A percentile compares a stretch with the other conserved stretches of the same genome.
These are phyloP conservation scores for Dicentrarchus labrax DNA, from an alignment of 2,113 vertebrate species.

Conservation along the genomic window DNA sequence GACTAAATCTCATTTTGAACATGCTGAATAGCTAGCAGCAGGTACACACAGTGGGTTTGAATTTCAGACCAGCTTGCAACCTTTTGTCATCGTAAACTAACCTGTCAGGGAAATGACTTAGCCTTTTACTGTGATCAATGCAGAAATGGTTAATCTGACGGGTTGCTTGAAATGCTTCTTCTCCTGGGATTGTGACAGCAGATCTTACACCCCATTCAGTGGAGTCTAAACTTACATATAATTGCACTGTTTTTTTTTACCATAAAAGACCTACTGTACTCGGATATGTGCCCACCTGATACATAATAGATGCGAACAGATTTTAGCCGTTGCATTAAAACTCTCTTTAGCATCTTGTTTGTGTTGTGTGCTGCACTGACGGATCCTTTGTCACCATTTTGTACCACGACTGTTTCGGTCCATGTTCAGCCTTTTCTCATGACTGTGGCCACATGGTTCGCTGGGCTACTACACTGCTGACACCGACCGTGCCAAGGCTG, in stretches of 20 bases:
- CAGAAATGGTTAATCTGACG: constrained; percentile 12
- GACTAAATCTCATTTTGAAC: constrained; percentile 26
- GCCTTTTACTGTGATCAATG: constrained; percentile 18
- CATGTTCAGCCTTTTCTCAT: neutral
- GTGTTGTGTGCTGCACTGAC: neutral
- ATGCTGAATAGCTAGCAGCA: constrained; percentile 3
- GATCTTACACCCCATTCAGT: constrained; percentile 4
- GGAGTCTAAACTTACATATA: neutral
- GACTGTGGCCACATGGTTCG: neutral
- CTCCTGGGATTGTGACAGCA: neutral
- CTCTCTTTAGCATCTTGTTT: neutral
- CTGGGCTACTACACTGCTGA: neutral
- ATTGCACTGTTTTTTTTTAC: neutral
- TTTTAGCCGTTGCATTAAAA: neutral
- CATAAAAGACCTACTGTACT: neutral
- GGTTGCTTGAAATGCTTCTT: neutral
- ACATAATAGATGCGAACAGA: neutral
- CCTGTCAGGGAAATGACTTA: neutral
- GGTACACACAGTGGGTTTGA: neutral
- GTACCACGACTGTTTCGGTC: neutral
- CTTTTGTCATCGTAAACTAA: constrained; percentile 4
- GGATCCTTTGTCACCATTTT: neutral
- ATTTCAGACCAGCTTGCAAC: neutral
- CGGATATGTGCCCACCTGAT: neutral
- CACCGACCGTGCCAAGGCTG: neutral